These are phyloP conservation scores for Diplolepis rosae DNA, from an alignment of 2,888 invertebrate genomes.

Conservation along the genomic window DNA sequence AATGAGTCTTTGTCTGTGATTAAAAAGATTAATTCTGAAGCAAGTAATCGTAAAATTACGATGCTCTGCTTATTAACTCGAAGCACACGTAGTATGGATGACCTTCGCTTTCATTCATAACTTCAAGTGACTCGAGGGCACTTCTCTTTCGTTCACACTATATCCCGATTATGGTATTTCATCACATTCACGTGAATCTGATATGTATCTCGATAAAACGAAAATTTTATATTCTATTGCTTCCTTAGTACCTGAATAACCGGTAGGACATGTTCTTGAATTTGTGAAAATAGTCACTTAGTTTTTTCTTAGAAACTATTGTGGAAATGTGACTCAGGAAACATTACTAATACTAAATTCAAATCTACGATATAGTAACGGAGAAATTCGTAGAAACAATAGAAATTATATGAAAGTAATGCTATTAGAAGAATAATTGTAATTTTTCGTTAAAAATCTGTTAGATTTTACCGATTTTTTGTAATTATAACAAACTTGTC, in stretches of 20 bases:
- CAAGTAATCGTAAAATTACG: not conserved
- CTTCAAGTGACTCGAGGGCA: slow-evolving; percentile 30
- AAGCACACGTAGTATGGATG: slow-evolving; percentile 17
- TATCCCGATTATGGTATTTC: slow-evolving; percentile 24
- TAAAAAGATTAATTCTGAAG: not conserved
- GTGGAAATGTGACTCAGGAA: not conserved
- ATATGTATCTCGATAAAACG: slow-evolving; percentile 12
- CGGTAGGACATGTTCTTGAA: slow-evolving; percentile 20
- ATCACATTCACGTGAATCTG: slow-evolving; percentile 20
- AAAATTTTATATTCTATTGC: slow-evolving; percentile 18
- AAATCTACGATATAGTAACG: not conserved
- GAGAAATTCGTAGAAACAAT: not conserved
- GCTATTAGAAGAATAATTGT: too few species aligned
- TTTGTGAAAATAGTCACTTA: slow-evolving; percentile 1
- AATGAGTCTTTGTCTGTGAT: slow-evolving; percentile 15
- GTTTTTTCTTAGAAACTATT: slow-evolving; percentile 21
- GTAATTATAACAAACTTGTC: too few species aligned
- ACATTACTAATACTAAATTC: not conserved
- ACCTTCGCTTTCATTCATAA: slow-evolving; percentile 55
- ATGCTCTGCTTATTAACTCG: slow-evolving; percentile 21
- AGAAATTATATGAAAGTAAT: too few species aligned
- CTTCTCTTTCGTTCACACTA: not conserved
- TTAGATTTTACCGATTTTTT: too few species aligned
- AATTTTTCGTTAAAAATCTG: too few species aligned
- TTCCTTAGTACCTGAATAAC: slow-evolving; percentile 16